Evolutionary conservation across 1,140 invertebrate genomes (phyloP).

Genomic region (Procambarus clarkii): DNA sequence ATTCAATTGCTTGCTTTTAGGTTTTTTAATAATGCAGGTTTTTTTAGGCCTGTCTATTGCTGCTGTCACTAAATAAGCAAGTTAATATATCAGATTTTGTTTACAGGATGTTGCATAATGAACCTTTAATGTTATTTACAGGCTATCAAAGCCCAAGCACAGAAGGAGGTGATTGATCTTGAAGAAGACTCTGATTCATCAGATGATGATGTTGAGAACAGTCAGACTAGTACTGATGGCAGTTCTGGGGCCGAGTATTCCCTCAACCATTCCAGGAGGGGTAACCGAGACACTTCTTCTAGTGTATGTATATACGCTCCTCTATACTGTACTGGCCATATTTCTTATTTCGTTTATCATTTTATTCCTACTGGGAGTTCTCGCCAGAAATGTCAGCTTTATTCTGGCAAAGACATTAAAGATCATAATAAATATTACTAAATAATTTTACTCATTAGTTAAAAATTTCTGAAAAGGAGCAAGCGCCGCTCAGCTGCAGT

Average conservation of each 20-base stretch:
- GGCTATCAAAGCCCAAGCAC: constrained; percentile 32
- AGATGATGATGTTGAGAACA: constrained; percentile 25
- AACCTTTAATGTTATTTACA: constrained; percentile 1
- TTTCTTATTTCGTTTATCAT: neutral
- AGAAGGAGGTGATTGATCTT: constrained; percentile 5
- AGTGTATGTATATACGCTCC: constrained; percentile 12
- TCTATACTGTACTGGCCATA: neutral
- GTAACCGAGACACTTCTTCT: constrained; percentile 20
- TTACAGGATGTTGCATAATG: too few relatives aligned
- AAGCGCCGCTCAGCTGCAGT: too few relatives aligned
- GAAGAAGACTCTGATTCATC: neutral
- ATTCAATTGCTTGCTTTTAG: too few relatives aligned
- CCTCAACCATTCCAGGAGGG: constrained; percentile 57
- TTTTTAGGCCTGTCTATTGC: too few relatives aligned
- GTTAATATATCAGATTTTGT: too few relatives aligned
- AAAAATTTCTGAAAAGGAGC: too few relatives aligned
- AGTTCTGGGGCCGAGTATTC: constrained; percentile 63
- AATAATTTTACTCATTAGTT: too few relatives aligned
- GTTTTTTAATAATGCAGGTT: too few relatives aligned
- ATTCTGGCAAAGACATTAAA: too few relatives aligned
- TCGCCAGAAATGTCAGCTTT: too few relatives aligned
- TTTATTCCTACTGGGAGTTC: neutral
- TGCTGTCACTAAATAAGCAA: too few relatives aligned
- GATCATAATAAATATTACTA: too few relatives aligned
- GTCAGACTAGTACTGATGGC: constrained; percentile 52